These are phyloP conservation scores for Phymanthus crucifer DNA, from an alignment of 92 coral and sea anemone genomes.

Conservation along the genomic window DNA sequence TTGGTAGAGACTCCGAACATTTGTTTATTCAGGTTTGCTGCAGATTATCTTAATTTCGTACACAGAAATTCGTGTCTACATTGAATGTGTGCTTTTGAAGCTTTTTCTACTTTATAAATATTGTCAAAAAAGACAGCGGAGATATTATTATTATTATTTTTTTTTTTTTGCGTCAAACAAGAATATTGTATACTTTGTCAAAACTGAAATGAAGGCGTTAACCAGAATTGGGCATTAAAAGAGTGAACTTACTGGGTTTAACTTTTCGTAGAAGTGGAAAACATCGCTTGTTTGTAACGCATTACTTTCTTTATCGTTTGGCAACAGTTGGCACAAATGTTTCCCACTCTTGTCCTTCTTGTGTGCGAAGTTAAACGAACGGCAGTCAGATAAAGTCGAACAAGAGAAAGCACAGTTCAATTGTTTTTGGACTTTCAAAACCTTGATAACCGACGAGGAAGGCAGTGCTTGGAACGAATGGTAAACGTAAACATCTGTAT, in stretches of 20 bases:
- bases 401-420: constrained; percentile 39
- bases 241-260: constrained; percentile 7
- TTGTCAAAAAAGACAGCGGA: no score
- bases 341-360: background rate
- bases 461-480: constrained; percentile 8
- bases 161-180: background rate
- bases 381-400: background rate
- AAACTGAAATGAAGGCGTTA: background rate
- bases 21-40: background rate
- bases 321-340: constrained; percentile 20
- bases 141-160: no score
- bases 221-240: background rate
- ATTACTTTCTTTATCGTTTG: background rate
- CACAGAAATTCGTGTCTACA: background rate
- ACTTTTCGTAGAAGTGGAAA: constrained; percentile 25
- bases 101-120: background rate
- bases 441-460: constrained; percentile 7
- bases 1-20: background rate
- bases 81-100: background rate
- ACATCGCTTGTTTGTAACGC: background rate
- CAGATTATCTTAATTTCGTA: background rate
- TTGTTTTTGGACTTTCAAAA: constrained; percentile 5
- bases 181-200: background rate
- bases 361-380: constrained; percentile 35
- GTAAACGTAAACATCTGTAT: constrained; percentile 1